Evolutionary conservation across 2,888 invertebrate species (phyloP).

Genomic region (Tetranychus piercei): DNA sequence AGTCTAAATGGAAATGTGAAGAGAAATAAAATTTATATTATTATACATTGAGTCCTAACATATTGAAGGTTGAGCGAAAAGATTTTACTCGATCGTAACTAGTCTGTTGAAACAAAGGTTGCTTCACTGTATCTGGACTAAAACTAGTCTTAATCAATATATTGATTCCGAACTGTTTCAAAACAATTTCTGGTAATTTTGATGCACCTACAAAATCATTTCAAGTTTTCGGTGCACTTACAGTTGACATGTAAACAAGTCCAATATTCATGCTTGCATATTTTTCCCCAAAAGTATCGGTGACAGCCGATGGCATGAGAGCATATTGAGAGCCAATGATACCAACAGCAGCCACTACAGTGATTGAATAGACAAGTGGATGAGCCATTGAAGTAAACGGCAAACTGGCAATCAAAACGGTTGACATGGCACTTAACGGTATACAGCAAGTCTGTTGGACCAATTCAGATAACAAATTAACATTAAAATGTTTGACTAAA

Average conservation of each 20-base stretch:
- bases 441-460: slow-evolving; percentile 14
- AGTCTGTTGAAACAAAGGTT: too few species aligned
- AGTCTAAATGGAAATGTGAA: not conserved
- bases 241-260: slow-evolving; percentile 20
- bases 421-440: slow-evolving; percentile 18
- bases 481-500: not conserved
- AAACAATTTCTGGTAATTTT: too few species aligned
- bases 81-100: too few species aligned
- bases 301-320: slow-evolving; percentile 18
- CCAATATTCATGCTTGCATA: slow-evolving; percentile 20
- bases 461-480: not conserved
- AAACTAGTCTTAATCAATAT: too few species aligned
- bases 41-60: too few species aligned
- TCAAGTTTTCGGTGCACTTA: not conserved
- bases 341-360: slow-evolving; percentile 14
- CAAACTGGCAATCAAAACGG: slow-evolving; percentile 12
- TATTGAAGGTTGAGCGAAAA: too few species aligned
- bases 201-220: too few species aligned
- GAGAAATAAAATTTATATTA: too few species aligned
- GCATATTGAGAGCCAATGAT: slow-evolving; percentile 20
- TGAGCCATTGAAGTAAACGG: slow-evolving; percentile 15
- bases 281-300: slow-evolving; percentile 19
- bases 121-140: too few species aligned
- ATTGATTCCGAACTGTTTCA: too few species aligned
- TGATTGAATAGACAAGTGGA: slow-evolving; percentile 12